Conservation (phyloP, 2,888 invertebrate species). For the Apamea crenata region DNA sequence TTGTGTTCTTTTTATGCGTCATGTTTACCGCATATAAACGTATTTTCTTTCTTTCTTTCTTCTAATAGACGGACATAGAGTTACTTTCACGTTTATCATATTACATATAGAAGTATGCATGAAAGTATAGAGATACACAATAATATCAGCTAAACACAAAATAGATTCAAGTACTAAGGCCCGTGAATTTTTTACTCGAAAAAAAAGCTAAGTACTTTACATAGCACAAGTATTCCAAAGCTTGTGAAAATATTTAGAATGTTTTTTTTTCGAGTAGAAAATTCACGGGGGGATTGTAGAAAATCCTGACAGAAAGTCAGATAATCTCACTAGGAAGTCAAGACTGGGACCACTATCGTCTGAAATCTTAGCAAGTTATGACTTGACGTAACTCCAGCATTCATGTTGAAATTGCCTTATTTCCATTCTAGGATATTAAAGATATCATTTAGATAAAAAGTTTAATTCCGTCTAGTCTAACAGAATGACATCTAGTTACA, state of each 20-base stretch:
- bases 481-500: conserved; percentile 2
- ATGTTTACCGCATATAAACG: too few species aligned
- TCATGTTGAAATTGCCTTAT: conserved; percentile 33
- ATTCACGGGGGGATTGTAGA: not conserved
- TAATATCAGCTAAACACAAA: not conserved
- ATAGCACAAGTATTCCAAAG: too few species aligned
- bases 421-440: conserved; percentile 40
- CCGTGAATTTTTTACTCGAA: too few species aligned
- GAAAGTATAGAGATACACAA: not conserved
- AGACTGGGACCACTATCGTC: not conserved
- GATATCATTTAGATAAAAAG: conserved; percentile 32
- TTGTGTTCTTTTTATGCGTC: too few species aligned
- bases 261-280: not conserved
- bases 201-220: too few species aligned
- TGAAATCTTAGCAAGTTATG: conserved; percentile 41
- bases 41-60: too few species aligned
- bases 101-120: not conserved
- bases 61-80: not conserved
- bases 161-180: not conserved
- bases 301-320: not conserved
- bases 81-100: not conserved
- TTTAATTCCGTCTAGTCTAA: conserved; percentile 34
- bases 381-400: not conserved
- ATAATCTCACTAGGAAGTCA: not conserved
- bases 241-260: too few species aligned